Evolutionary conservation across 1,140 invertebrate genomes (phyloP).

Genomic region (Bombus ignitus): DNA sequence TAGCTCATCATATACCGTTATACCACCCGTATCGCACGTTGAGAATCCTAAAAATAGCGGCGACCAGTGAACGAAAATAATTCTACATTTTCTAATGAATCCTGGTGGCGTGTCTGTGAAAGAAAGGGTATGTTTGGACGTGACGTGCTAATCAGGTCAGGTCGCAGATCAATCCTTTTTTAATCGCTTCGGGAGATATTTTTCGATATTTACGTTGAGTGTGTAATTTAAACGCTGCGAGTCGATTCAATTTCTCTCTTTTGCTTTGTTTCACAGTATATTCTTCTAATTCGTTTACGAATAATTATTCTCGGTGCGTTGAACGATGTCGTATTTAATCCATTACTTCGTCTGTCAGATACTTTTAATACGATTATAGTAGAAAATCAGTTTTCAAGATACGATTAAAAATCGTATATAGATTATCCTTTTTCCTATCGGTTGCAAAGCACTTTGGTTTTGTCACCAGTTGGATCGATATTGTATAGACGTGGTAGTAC

Average conservation of each 20-base stretch:
- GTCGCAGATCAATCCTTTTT: background rate
- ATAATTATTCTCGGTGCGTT: background rate
- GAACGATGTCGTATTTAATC: too few relatives aligned
- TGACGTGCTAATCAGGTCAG: constrained; percentile 8
- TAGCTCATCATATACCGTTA: constrained; percentile 65
- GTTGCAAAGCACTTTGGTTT: background rate
- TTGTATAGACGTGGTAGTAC: background rate
- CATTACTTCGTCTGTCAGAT: too few relatives aligned
- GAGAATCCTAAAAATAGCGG: constrained; percentile 60
- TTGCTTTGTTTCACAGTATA: background rate
- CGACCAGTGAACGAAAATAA: constrained; percentile 59
- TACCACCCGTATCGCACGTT: constrained; percentile 62
- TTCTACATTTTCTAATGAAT: constrained; percentile 42
- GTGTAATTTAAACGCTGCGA: too few relatives aligned
- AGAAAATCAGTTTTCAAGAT: background rate
- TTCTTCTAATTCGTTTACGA: background rate
- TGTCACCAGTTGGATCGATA: background rate
- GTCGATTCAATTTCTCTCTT: background rate
- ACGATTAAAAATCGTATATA: background rate
- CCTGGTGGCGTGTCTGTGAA: background rate
- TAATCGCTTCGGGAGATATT: background rate
- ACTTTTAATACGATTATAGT: too few relatives aligned
- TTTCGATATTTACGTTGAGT: background rate
- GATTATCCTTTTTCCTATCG: background rate
- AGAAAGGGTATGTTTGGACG: background rate